Base-by-base conservation (phyloP, 1,140 invertebrate species). In the Drosophila elegans region DNA sequence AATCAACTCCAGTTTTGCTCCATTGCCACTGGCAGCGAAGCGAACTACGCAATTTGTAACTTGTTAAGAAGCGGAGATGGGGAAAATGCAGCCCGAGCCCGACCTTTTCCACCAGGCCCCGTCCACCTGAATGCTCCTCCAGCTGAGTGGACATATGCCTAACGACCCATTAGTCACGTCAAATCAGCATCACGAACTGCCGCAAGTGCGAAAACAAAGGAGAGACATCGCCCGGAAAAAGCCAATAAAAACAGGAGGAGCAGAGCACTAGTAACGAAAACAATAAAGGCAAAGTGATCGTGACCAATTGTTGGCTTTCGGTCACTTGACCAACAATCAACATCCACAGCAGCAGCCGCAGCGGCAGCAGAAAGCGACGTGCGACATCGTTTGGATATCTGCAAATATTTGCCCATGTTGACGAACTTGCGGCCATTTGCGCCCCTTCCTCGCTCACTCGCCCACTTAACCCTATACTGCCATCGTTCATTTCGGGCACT, bases 151-250 rank as follows among this genome's bases (percentile, higher is more conserved):
- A 75, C 71, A 79, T 61, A 88, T 62, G 75, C 75, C 71, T 83
- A 86, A 86, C 83, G 79, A 69, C 55, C 80, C 79, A 88, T 88
- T 88, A 89, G 83, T 89, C 83, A 88, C 83, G 83, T 89, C 83
- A 83, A 83, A 89, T 89, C 84, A 79, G 78, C 83, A 78, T 49
- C 83, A 80, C 52, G 77, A 63, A 78, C 52, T 3, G 27, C 54
- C 69, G 67, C 67, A 73, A 68, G 46, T 76, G 53, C 13, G 36
- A 68, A 55, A 69, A 77, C 74, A 38, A 60, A 53, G 74, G 54
- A 59, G 63, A 55, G 27, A 76, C 51, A 55, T 27, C 13, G 66
- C 9, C 68, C 38, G 41, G 44, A 36, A 27, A 54, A 67, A 49
- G 61, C 44, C 27, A 61, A 69, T 64, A 73, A 81, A 67, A 74